Conservation (phyloP, 2,113 vertebrate genomes). For the Grus americana region DNA sequence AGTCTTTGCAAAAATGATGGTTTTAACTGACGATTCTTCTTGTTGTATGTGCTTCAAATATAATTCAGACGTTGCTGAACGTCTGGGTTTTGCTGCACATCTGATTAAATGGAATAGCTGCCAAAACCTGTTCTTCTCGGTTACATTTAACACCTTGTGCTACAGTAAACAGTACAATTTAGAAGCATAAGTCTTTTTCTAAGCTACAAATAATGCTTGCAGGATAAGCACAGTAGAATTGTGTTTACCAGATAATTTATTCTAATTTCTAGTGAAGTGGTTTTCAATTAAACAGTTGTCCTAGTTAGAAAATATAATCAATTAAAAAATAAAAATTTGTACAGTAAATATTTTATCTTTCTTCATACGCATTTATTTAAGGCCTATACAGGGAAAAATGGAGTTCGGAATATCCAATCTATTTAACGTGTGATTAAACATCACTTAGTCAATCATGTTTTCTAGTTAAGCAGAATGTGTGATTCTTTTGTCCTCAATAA, state of each 20-base stretch:
- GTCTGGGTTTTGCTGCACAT: background rate
- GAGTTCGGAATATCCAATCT: background rate
- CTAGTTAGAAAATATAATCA: background rate
- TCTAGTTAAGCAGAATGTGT: background rate
- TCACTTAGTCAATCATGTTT: background rate
- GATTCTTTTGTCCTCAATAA: background rate
- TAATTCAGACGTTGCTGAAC: background rate
- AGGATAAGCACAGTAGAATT: background rate
- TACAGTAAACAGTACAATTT: background rate
- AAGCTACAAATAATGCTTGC: background rate
- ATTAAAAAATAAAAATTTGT: background rate
- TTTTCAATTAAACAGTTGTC: background rate
- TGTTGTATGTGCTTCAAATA: background rate
- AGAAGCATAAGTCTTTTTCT: background rate
- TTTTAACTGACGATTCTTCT: background rate
- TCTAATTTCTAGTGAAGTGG: background rate
- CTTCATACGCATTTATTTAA: background rate
- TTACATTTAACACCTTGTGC: background rate
- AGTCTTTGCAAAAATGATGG: background rate
- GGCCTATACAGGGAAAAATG: background rate
- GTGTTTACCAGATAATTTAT: background rate
- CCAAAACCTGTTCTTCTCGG: background rate
- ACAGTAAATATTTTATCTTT: background rate
- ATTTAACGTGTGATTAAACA: background rate
- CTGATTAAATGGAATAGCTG: background rate